Base-by-base conservation (phyloP, 1,140 invertebrate species). In the Zaprionus taronus region DNA sequence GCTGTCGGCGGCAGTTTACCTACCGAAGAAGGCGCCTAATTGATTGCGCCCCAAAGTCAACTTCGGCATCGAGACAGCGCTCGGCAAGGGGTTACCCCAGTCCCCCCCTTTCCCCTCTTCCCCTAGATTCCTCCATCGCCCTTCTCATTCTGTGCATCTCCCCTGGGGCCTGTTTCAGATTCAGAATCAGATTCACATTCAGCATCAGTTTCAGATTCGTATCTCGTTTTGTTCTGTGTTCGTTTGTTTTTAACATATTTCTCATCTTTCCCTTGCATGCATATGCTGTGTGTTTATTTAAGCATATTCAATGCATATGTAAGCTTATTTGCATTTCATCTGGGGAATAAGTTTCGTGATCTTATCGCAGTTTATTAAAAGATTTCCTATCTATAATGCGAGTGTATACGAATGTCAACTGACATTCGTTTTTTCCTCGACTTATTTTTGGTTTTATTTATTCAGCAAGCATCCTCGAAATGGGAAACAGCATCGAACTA, bases 311-410 rank as follows among this genome's bases (percentile, higher is more conserved):
- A 81, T 87, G 75, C 81, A 79, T 76, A 64, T 62, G 22, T 72
- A 64, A 49, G 36, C 49, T 26, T 84, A 84, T 89, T 89, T 76
- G 60, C 81, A 84, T 90, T 90, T 81, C 72, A 51, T 81, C 84
- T 61, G 84, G 85, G 84, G 84, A 84, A 89, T 84, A 74, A 79
- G 78, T 74, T 77, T 76, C 36, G 49, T 77, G 85, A 84, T 89
- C 80, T 68, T 72, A 89, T 89, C 84, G 66, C 76, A 81, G 79
- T 84, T 78, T 84, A 84, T 81, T 90, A 64, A 65, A 47, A 51
- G 28, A 69, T 63, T 60, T 65, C 47, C 34, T 60, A 77, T 77
- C 70, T 62, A 47, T 73, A 67, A 72, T 72, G 51, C 70, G 72
- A 73, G 72, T 73, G 63, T 72, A 67, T 62, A 51, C 69, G 72